Evolutionary conservation across 37 sponge, comb jelly and placozoan species (phyloP).

Genomic region (Theonella swinhoei): DNA sequence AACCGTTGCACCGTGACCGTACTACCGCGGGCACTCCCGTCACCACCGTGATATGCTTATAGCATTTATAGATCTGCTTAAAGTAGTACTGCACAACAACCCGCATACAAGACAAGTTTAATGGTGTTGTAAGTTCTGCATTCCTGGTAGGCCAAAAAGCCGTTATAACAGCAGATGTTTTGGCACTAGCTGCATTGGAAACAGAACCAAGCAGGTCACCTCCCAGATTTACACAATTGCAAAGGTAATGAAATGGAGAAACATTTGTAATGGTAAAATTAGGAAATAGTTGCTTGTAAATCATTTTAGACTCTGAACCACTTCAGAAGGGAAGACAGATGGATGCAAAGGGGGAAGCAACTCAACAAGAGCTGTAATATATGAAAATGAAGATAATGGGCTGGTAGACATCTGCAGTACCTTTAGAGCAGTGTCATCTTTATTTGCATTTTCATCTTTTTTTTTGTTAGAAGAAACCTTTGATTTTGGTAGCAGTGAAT

Average conservation of each 20-base stretch:
- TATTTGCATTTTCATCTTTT: too few species aligned
- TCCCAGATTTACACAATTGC: conserved; percentile 1
- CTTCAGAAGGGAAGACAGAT: not conserved
- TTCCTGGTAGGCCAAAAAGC: conserved; percentile 60
- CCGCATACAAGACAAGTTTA: too few species aligned
- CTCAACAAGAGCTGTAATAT: not conserved
- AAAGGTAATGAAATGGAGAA: conserved; percentile 11
- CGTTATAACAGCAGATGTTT: conserved; percentile 34
- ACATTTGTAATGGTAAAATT: not conserved
- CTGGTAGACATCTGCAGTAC: not conserved
- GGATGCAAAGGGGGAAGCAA: conserved; percentile 10
- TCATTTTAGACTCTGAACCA: not conserved
- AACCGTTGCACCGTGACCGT: too few species aligned
- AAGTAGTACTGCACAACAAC: conserved; percentile 39
- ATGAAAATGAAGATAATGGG: not conserved
- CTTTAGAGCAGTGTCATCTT: not conserved
- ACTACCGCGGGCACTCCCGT: too few species aligned
- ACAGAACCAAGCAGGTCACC: conserved; percentile 47
- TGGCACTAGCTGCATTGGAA: not conserved
- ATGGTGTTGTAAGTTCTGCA: too few species aligned
- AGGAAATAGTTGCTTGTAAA: conserved; percentile 37
- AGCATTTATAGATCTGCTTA: too few species aligned
- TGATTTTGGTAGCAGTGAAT: too few species aligned
- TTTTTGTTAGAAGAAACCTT: too few species aligned
- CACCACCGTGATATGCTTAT: too few species aligned